Evolutionary conservation across 30 jellyfish, hydroid and myxozoan species (phyloP).

Genomic region (Rhopilema esculentum): DNA sequence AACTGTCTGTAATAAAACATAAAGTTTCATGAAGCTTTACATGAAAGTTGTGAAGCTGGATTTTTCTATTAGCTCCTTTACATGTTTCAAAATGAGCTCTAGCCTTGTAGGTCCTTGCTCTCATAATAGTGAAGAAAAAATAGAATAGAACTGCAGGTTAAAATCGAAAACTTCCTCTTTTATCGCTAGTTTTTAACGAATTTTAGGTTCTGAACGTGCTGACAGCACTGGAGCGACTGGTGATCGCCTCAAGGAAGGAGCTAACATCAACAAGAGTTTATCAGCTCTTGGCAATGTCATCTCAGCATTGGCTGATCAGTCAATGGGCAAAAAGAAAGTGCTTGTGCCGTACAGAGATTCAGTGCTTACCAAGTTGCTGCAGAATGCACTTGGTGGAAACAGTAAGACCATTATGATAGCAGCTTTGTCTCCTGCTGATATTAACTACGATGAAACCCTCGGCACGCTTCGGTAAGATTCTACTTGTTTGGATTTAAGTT

Average conservation of each 20-base stretch:
- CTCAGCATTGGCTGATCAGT: conserved; percentile 96
- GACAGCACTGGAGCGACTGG: conserved; percentile 99
- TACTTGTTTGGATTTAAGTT: background rate
- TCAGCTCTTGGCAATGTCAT: conserved; percentile 98
- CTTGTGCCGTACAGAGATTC: conserved; percentile 98
- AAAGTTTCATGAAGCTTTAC: too few species aligned
- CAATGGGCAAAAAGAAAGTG: conserved; percentile 98
- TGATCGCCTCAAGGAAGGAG: conserved; percentile 98
- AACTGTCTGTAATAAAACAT: too few species aligned
- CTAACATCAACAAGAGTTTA: conserved; percentile 91
- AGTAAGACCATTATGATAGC: conserved; percentile 98
- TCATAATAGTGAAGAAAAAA: too few species aligned
- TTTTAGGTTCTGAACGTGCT: conserved; percentile 99
- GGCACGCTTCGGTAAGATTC: conserved; percentile 87
- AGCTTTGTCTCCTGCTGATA: conserved; percentile 98
- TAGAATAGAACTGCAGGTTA: too few species aligned
- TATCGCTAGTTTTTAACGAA: too few species aligned
- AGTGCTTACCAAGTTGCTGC: conserved; percentile 92
- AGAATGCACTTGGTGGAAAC: conserved; percentile 99
- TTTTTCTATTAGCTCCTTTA: too few species aligned
- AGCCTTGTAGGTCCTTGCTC: too few species aligned
- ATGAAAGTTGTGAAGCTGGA: too few species aligned
- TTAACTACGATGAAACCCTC: conserved; percentile 94
- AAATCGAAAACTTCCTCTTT: too few species aligned
- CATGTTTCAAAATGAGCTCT: too few species aligned